Conservation (phyloP, 2,113 vertebrate species). For the Otocyon megalotis region DNA sequence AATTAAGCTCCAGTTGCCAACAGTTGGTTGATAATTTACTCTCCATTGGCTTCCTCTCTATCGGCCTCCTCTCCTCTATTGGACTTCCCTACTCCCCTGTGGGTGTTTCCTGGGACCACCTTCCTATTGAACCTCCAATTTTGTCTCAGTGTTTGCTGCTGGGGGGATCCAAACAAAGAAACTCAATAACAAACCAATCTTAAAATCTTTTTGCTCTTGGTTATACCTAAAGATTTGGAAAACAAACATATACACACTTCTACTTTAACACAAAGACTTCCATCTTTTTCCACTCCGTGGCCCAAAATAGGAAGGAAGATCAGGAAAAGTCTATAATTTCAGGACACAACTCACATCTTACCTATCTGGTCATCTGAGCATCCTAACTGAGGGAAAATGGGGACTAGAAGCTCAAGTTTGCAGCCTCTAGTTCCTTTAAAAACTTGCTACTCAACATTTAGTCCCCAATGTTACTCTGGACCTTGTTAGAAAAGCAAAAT, state of each 20-base stretch:
- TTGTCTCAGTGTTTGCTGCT: background rate
- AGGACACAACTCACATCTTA: background rate
- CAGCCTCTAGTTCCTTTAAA: background rate
- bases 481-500: background rate
- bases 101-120: background rate
- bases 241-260: background rate
- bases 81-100: background rate
- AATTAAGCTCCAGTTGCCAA: background rate
- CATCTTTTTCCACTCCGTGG: background rate
- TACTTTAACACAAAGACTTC: background rate
- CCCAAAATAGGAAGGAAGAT: background rate
- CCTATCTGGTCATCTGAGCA: background rate
- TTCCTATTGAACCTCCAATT: background rate
- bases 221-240: background rate
- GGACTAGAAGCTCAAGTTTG: background rate
- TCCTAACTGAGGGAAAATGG: background rate
- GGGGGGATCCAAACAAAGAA: background rate
- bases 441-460: background rate
- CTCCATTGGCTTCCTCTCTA: background rate
- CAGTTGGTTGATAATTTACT: background rate
- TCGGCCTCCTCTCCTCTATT: background rate
- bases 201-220: background rate
- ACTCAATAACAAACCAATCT: background rate
- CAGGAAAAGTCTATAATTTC: background rate
- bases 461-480: background rate